Evolutionary conservation across 2,888 invertebrate species (phyloP).

Genomic region (Drosophila suboccidentalis): DNA sequence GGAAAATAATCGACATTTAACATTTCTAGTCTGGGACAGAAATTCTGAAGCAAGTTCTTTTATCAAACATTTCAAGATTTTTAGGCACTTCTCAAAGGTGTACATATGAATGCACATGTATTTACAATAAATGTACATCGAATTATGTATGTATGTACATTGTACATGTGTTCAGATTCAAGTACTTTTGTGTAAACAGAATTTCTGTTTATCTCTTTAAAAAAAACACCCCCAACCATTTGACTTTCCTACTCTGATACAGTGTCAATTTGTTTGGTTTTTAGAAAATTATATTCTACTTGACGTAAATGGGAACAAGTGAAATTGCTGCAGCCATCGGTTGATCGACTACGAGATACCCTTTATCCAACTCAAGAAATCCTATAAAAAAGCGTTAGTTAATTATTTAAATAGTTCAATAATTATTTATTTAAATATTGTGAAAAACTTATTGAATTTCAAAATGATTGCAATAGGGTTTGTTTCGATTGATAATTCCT

Average conservation of each 20-base stretch:
- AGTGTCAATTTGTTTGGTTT: constrained; percentile 28
- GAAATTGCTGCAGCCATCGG: background rate
- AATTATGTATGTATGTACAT: background rate
- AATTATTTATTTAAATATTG: too few species aligned
- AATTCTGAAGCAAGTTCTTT: background rate
- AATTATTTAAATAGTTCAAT: too few species aligned
- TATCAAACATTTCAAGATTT: background rate
- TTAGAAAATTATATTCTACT: constrained; percentile 9
- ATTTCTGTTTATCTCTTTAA: constrained; percentile 34
- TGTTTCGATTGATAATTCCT: too few species aligned
- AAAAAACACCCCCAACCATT: constrained; percentile 30
- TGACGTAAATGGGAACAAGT: constrained; percentile 10
- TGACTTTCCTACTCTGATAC: constrained; percentile 14
- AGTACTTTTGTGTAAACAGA: constrained; percentile 38
- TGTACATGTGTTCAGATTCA: constrained; percentile 14
- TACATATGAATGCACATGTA: background rate
- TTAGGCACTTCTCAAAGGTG: background rate
- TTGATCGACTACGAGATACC: background rate
- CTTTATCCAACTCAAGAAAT: background rate
- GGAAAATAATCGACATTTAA: background rate
- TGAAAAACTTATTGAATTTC: too few species aligned
- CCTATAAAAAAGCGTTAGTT: background rate
- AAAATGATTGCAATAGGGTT: too few species aligned
- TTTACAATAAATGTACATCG: constrained; percentile 3
- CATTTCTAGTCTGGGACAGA: background rate